phyloP scores from a whole-genome alignment of 2,888 invertebrate genomes.

The Aradus depressus region DNA sequence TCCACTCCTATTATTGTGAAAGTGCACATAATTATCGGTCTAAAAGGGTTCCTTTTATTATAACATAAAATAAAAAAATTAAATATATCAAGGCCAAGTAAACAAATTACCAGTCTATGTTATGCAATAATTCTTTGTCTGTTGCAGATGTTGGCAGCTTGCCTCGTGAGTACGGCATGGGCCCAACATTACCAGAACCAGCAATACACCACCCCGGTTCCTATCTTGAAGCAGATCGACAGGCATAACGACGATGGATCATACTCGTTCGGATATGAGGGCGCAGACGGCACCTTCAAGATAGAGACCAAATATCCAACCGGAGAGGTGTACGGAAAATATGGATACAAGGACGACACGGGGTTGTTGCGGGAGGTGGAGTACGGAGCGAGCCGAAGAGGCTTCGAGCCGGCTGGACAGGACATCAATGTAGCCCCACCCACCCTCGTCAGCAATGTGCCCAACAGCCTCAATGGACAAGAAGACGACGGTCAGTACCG shows the following conservation, averaged over 20 bases:
- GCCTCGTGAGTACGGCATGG: conserved; percentile 34
- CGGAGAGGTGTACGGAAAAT: conserved; percentile 74
- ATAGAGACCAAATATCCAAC: conserved; percentile 75
- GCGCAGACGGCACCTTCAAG: conserved; percentile 75
- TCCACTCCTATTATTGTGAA: too few relatives aligned
- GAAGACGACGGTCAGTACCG: conserved; percentile 78
- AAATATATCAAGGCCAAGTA: too few relatives aligned
- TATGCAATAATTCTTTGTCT: too few relatives aligned
- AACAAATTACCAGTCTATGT: too few relatives aligned
- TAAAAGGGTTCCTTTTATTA: too few relatives aligned
- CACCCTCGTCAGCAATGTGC: conserved; percentile 43
- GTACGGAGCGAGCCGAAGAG: conserved; percentile 70
- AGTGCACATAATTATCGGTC: too few relatives aligned
- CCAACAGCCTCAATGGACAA: conserved; percentile 47
- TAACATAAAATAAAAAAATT: too few relatives aligned
- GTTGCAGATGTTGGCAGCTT: conserved; percentile 35
- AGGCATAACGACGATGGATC: conserved; percentile 78
- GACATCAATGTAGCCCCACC: conserved; percentile 75
- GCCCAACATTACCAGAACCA: conserved; percentile 40
- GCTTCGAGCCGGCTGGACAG: conserved; percentile 68
- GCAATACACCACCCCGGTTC: conserved; percentile 59
- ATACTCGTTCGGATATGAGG: conserved; percentile 80
- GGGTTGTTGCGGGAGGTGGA: conserved; percentile 64
- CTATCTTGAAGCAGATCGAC: conserved; percentile 72
- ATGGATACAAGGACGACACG: conserved; percentile 73